Evolutionary conservation across 1,140 invertebrate species (phyloP).

Genomic region (Procambarus virginalis): DNA sequence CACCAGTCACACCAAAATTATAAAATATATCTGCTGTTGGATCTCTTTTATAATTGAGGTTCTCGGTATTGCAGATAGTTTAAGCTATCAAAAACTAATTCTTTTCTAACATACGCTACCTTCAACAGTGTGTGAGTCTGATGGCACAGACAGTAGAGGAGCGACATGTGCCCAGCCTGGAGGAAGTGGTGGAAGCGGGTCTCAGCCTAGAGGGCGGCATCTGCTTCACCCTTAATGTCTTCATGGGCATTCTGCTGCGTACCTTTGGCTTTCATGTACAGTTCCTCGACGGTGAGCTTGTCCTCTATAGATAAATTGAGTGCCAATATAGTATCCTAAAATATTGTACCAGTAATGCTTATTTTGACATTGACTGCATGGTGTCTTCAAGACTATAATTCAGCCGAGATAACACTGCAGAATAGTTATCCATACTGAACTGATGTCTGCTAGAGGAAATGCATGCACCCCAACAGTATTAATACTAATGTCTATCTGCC

Average conservation of each 20-base stretch:
- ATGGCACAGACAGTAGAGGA: conserved; percentile 2
- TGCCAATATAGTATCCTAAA: background rate
- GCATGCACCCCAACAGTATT: no score
- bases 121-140: conserved; percentile 13
- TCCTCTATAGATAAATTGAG: no score
- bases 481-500: background rate
- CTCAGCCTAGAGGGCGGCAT: conserved; percentile 32
- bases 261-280: conserved; percentile 6
- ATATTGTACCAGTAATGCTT: background rate
- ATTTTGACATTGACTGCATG: no score
- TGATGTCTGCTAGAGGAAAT: no score
- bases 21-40: background rate
- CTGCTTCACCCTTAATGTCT: conserved; percentile 18
- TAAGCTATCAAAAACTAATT: background rate
- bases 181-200: conserved; percentile 20
- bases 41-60: background rate
- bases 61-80: background rate
- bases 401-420: no score
- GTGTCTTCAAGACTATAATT: no score
- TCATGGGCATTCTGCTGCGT: conserved; percentile 23
- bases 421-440: no score
- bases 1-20: background rate
- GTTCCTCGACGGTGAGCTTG: conserved; percentile 2
- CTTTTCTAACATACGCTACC: background rate
- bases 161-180: conserved; percentile 11